Conservation (phyloP, 2,888 invertebrate species). For the Cephus pulcher region DNA sequence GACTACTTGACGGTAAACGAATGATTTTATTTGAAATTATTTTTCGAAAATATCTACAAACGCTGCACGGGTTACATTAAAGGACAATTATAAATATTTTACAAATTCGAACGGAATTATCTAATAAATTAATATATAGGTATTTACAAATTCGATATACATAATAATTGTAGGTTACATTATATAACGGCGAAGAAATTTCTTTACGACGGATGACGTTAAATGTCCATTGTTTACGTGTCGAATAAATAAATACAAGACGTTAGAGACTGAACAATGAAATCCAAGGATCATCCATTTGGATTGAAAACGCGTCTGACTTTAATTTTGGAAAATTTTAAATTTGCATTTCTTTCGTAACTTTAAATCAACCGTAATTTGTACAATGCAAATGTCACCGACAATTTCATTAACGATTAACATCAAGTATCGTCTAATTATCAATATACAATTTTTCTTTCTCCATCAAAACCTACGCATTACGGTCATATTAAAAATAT, state of each 20-base stretch:
- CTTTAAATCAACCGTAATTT: not conserved
- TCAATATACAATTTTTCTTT: not conserved
- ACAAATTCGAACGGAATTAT: not conserved
- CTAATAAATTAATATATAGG: constrained; percentile 27
- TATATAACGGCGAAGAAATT: not conserved
- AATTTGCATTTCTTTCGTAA: not conserved
- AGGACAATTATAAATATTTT: not conserved
- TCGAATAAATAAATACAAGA: too few relatives aligned
- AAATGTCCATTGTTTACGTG: too few relatives aligned
- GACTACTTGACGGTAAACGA: not conserved
- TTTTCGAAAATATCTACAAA: not conserved
- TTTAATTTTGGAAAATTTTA: not conserved
- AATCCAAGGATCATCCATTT: not conserved
- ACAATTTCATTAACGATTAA: not conserved
- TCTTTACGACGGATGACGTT: not conserved
- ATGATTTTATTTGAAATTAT: not conserved
- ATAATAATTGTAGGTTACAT: not conserved
- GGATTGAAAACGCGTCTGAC: not conserved
- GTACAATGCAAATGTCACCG: not conserved
- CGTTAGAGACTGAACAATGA: not conserved
- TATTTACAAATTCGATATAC: constrained; percentile 36
- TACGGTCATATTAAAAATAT: not conserved
- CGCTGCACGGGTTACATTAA: not conserved
- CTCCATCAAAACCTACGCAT: not conserved
- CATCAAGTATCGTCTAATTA: not conserved